Percentiles rank a stretch among this genome's conserved stretches.
phyloP scores from a whole-genome alignment of 1,140 invertebrate species.

The Vollenhovia emeryi region DNA sequence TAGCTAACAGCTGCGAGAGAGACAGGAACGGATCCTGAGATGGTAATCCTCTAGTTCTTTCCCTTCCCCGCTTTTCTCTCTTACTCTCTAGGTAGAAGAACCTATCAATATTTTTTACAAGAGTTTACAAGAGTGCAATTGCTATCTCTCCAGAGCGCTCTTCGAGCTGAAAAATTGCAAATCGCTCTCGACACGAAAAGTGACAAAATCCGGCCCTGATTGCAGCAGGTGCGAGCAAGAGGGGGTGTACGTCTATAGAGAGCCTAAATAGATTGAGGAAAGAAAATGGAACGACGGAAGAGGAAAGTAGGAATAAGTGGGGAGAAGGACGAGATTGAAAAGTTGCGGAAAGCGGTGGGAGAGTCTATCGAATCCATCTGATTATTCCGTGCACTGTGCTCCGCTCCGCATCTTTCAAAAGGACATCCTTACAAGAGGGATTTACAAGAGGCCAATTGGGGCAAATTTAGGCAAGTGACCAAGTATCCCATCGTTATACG shows the following conservation, averaged over 20 bases:
- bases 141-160: too few species aligned
- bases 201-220: slow-evolving; percentile 37
- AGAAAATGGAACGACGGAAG: slow-evolving; percentile 48
- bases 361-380: slow-evolving; percentile 47
- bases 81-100: too few species aligned
- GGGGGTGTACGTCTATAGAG: slow-evolving; percentile 12
- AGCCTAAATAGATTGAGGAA: slow-evolving; percentile 48
- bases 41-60: too few species aligned
- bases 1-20: neutral
- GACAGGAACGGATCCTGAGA: neutral
- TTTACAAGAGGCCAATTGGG: neutral
- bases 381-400: slow-evolving; percentile 63
- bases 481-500: too few species aligned
- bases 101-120: too few species aligned
- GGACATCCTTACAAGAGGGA: neutral
- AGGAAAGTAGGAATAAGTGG: slow-evolving; percentile 42
- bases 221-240: neutral
- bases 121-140: too few species aligned
- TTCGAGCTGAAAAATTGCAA: too few species aligned
- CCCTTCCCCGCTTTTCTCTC: too few species aligned
- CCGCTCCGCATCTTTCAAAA: neutral
- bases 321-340: slow-evolving; percentile 56
- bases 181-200: too few species aligned
- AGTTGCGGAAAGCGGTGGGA: slow-evolving; percentile 58
- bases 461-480: too few species aligned